Base-by-base conservation (phyloP, 2,113 vertebrate species). In the Pomatorhinus ruficollis region DNA sequence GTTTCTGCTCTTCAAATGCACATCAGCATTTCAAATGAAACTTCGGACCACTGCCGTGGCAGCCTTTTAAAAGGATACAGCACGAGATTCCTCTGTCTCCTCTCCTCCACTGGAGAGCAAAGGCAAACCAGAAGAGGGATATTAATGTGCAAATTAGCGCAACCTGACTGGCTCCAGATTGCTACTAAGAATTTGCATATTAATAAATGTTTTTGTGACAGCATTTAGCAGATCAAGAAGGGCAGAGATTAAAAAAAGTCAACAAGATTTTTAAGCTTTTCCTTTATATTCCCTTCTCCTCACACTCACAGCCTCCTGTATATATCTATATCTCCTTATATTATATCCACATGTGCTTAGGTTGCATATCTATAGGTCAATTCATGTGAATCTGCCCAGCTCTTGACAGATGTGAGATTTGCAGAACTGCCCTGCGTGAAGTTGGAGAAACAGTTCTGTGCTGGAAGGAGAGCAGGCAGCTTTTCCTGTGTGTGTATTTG, bases 111-210 rank as follows among this genome's bases (percentile, higher is more conserved):
- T 80, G 72, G 80, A 96, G 87, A 97, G 97, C 92, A 97, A 97
- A 98, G 92, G 91, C 97, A 95, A 82, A 97, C 94, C 96, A 97
- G 97, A 98, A 98, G 97, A 98, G 97, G 97, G 98, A 98, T 98
- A 98, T 98, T 98, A 98, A 98, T 98, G 98, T 98, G 98, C 98
- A 98, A 98, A 98, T 98, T 98, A 98, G 97, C 90, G 56, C 97
- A 98, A 98, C 98, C 97, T 98, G 98, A 98, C 98, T 98, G 97
- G 96, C 96, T 98, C 98, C 98, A 98, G 98, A 98, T 98, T 98
- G 98, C 98, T 98, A 97, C 97, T 98, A 98, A 97, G 96, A 97
- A 98, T 98, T 98, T 98, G 98, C 98, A 98, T 98, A 98, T 98
- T 98, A 98, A 98, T 98, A 98, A 98, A 98, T 98, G 97, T 98